Evolutionary conservation across 2,797 vertebrate genomes (phyloP).

Genomic region (Adrianichthys oophorus): DNA sequence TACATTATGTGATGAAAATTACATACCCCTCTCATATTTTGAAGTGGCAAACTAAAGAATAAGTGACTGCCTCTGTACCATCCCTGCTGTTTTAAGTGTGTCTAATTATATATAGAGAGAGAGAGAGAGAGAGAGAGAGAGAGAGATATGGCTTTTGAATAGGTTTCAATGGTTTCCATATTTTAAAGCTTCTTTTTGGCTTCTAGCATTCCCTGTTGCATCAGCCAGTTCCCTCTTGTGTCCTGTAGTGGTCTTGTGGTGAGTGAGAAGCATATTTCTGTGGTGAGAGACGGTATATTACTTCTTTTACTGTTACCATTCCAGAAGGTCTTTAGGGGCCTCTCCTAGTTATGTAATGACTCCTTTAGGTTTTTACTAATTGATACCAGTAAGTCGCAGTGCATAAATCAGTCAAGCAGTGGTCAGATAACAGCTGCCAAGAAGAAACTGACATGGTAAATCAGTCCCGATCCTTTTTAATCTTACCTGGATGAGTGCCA

Average conservation of each 20-base stretch:
- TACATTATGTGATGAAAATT: no score
- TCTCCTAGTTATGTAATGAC: slow-evolving; percentile 71
- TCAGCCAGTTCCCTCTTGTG: slow-evolving; percentile 67
- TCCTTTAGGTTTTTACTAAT: slow-evolving; percentile 74
- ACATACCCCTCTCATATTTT: no score
- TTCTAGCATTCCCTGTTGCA: slow-evolving; percentile 44
- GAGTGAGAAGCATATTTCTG: slow-evolving; percentile 66
- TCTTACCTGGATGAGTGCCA: slow-evolving; percentile 61
- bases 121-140: no score
- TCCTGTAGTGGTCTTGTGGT: slow-evolving; percentile 72
- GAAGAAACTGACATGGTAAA: slow-evolving; percentile 74
- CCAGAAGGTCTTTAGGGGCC: slow-evolving; percentile 63
- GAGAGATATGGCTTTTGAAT: slow-evolving; percentile 31
- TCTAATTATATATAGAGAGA: no score
- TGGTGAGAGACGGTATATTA: slow-evolving; percentile 76
- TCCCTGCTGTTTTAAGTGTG: no score
- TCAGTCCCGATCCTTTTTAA: slow-evolving; percentile 71
- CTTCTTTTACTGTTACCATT: slow-evolving; percentile 68
- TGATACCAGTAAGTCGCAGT: slow-evolving; percentile 66
- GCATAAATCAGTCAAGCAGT: slow-evolving; percentile 72
- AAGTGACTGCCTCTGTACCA: no score
- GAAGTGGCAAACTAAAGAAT: no score
- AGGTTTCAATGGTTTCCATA: slow-evolving; percentile 36
- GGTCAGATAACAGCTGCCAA: slow-evolving; percentile 76
- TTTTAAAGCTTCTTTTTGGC: slow-evolving; percentile 54